phyloP scores from a whole-genome alignment of 37 sponge, comb jelly and placozoan genomes.

The Cladorhizidae sp. region DNA sequence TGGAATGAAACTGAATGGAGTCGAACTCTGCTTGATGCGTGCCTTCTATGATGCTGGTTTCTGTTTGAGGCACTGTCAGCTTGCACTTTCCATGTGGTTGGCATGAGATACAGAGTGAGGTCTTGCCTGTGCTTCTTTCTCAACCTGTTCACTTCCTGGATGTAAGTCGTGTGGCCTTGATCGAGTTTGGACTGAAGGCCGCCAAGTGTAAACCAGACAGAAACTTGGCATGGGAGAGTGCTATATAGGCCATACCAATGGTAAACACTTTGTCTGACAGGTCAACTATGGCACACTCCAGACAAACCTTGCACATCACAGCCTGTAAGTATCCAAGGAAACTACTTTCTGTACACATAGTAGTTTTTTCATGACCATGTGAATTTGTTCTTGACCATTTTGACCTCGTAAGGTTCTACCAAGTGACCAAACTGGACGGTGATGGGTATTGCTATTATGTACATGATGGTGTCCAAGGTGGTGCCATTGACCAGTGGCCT shows the following conservation, averaged over 20 bases:
- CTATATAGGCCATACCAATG: conserved; percentile 64
- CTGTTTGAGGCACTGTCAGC: too few relatives aligned
- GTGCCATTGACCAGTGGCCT: conserved; percentile 67
- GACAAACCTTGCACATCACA: conserved; percentile 51
- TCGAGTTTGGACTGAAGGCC: too few relatives aligned
- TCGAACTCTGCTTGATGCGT: too few relatives aligned
- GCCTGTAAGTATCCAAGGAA: conserved; percentile 48
- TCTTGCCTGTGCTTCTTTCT: conserved; percentile 8
- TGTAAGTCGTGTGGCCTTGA: not conserved
- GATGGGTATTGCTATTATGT: conserved; percentile 4
- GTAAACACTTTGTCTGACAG: conserved; percentile 52
- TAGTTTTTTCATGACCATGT: conserved; percentile 25
- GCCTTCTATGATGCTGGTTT: too few relatives aligned
- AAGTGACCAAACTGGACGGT: conserved; percentile 63
- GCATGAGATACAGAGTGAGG: conserved; percentile 26
- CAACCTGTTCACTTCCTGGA: conserved; percentile 37
- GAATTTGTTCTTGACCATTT: conserved; percentile 41
- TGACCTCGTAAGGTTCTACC: conserved; percentile 20
- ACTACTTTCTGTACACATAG: conserved; percentile 55
- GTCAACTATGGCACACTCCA: conserved; percentile 65
- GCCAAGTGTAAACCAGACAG: not conserved
- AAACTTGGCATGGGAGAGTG: conserved; percentile 49
- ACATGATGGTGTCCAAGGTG: conserved; percentile 42
- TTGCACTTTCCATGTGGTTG: too few relatives aligned
- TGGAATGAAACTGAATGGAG: too few relatives aligned